Percentiles rank a stretch among this genome's conserved stretches.
phyloP scores from a whole-genome alignment of 2,113 vertebrate genomes.

The Anguilla rostrata region DNA sequence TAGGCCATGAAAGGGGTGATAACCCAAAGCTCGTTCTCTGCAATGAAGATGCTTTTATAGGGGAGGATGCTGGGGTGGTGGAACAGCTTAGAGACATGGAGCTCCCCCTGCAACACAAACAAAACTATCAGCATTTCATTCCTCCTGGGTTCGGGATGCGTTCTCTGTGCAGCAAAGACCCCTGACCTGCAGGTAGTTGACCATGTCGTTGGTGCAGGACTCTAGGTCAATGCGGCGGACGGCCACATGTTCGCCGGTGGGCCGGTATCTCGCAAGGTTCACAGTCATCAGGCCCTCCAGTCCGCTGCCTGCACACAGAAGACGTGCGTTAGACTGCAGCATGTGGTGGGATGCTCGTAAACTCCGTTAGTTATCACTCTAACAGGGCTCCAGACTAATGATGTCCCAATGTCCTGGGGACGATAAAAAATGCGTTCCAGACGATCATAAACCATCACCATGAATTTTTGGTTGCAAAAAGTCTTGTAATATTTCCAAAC shows the following conservation, averaged over 20 bases:
- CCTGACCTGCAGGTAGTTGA: slow-evolving; percentile 89
- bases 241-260: slow-evolving; percentile 84
- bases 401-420: no score
- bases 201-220: slow-evolving; percentile 96
- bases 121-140: background rate
- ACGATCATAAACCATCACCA: no score
- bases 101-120: slow-evolving; percentile 73
- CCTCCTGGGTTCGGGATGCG: background rate
- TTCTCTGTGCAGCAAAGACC: background rate
- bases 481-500: no score
- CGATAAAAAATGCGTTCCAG: no score
- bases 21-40: slow-evolving; percentile 95
- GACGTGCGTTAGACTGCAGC: background rate
- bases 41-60: slow-evolving; percentile 91
- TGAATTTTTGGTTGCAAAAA: no score
- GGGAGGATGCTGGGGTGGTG: slow-evolving; percentile 91
- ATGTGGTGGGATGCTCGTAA: no score
- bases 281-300: slow-evolving; percentile 94
- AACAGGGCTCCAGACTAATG: no score
- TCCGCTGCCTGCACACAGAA: slow-evolving; percentile 81
- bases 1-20: slow-evolving; percentile 97
- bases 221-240: slow-evolving; percentile 90
- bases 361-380: no score
- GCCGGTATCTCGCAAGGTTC: slow-evolving; percentile 86
- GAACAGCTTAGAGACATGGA: slow-evolving; percentile 95